Base-by-base conservation (phyloP, 1,140 invertebrate species). In the Maconellicoccus hirsutus region DNA sequence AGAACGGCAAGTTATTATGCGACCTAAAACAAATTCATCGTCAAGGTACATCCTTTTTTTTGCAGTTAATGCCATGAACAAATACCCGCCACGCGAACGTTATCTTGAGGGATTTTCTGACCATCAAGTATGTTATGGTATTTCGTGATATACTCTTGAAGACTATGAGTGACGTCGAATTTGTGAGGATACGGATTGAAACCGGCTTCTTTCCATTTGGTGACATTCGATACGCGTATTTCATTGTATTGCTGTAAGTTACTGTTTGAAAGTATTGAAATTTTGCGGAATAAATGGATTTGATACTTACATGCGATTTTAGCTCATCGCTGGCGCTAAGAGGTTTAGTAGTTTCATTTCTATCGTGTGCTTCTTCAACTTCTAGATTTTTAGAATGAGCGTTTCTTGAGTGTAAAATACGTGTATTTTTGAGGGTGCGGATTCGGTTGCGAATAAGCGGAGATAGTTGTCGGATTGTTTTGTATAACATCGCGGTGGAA, bases 171-270 rank as follows among this genome's bases (percentile, higher is more conserved):
- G 0, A 99, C 96, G 82, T 94, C 84, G 78, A 97, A 99, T 81
- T 99, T 99, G 80, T 99, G 98, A 21, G 97, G 97, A 80, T 99
- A 99, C n/a, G 96, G 96, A 80, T 90, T 84, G 23, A 89, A 83
- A n/a, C 86, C 85, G 0, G 82, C 81, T 72, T 81, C 81, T 81
- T 98, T 98, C 3, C 95, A 80, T 42, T 91, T 84, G 59, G 85
- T 82, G 21, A 98, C 82, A 25, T 88, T 86, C 71, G 85, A 82
- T 0, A 85, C 86, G 73, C 96, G 83, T 22, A 98, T 77, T 78
- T 93, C 91, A 75, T 91, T 94, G 80, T 94, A 98, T 82, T 98
- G 88, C 85, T 88, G 74, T 14, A 80, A 78, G 74, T 42, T 16
- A 52, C 6, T 8, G n/a, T 38, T 38, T 52, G 42, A 52, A 52